Conservation (phyloP, 1,140 invertebrate genomes). For the Aethina tumida region DNA sequence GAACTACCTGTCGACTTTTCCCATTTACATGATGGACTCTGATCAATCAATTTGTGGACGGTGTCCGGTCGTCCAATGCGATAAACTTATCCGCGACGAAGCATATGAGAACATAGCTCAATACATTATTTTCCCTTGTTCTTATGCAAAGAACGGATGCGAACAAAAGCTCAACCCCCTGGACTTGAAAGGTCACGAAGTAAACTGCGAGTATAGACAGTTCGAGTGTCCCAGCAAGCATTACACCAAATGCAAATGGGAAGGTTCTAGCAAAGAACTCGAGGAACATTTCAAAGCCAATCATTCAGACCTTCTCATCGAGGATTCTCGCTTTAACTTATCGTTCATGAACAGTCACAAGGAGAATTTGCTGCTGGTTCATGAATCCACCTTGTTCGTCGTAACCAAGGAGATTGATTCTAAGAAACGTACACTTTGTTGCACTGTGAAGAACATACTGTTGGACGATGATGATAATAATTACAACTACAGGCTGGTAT, state of each 20-base stretch:
- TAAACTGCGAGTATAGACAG: constrained; percentile 11
- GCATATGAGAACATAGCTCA: constrained; percentile 18
- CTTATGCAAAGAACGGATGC: constrained; percentile 15
- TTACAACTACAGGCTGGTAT: constrained; percentile 14
- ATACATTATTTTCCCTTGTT: constrained; percentile 19
- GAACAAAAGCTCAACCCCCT: constrained; percentile 10
- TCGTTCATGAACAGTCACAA: constrained; percentile 17
- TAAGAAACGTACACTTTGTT: constrained; percentile 11
- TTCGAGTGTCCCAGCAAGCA: constrained; percentile 15
- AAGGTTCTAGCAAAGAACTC: constrained; percentile 15
- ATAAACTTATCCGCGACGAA: constrained; percentile 13
- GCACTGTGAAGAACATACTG: constrained; percentile 13
- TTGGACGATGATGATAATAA: constrained; percentile 5
- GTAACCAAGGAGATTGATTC: constrained; percentile 19
- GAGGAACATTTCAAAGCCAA: constrained; percentile 15
- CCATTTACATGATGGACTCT: constrained; percentile 14
- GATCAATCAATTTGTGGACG: constrained; percentile 14
- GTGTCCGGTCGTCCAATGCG: constrained; percentile 9
- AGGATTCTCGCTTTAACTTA: constrained; percentile 16
- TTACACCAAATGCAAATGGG: constrained; percentile 17
- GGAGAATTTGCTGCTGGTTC: constrained; percentile 16
- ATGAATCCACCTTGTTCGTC: constrained; percentile 18
- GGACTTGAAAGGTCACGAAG: constrained; percentile 18
- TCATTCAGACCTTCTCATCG: constrained; percentile 14
- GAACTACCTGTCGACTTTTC: constrained; percentile 16